Conservation (phyloP, 2,113 vertebrate species). For the Anhinga anhinga region DNA sequence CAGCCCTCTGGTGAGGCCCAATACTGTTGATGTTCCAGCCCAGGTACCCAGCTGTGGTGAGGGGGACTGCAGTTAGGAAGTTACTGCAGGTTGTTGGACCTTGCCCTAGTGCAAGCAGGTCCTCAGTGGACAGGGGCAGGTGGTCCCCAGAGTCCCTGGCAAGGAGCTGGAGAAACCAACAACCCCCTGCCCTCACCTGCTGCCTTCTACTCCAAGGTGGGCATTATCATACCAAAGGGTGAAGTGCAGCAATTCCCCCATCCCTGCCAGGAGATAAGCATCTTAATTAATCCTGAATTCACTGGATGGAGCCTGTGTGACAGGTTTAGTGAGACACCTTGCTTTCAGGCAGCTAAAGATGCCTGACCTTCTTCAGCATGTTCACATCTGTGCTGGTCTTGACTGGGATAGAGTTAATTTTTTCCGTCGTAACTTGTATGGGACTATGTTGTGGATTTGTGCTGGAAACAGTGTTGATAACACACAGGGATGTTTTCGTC, state of each 20-base stretch:
- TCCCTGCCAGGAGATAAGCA: not conserved
- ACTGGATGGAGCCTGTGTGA: not conserved
- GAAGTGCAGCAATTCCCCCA: not conserved
- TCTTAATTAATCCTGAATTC: not conserved
- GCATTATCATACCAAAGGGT: not conserved
- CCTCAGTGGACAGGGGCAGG: not conserved
- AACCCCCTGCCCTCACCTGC: rapidly evolving
- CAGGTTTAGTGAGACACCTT: not conserved
- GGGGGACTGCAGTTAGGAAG: too few relatives aligned
- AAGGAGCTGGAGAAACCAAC: not conserved
- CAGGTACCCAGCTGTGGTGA: not conserved
- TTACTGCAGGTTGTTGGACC: not conserved
- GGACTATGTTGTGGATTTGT: too few relatives aligned
- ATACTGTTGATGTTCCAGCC: rapidly evolving
- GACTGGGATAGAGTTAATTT: too few relatives aligned
- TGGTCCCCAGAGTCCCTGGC: not conserved
- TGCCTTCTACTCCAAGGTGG: not conserved
- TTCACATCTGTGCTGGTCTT: not conserved
- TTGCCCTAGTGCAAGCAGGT: not conserved
- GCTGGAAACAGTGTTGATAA: too few relatives aligned
- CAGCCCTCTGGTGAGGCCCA: not conserved
- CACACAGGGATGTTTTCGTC: too few relatives aligned
- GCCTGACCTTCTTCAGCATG: not conserved
- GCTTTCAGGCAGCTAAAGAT: not conserved
- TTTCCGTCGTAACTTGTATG: too few relatives aligned